Evolutionary conservation across 2,113 vertebrate species (phyloP).

Genomic region (Sakesphorus luctuosus): DNA sequence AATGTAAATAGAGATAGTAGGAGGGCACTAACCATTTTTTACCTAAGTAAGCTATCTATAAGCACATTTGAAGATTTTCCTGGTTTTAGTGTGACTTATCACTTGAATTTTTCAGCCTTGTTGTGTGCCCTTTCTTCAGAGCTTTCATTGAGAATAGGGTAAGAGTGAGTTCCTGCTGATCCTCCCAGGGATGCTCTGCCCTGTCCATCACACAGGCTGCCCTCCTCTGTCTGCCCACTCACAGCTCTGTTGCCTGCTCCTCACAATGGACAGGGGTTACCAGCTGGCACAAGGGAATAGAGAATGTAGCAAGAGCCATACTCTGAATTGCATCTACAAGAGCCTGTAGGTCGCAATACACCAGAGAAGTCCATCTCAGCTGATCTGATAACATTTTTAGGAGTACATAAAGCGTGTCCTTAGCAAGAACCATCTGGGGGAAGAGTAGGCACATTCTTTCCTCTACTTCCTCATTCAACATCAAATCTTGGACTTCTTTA

Average conservation of each 20-base stretch:
- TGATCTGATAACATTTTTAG: background rate
- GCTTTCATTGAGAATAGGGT: background rate
- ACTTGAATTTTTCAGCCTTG: background rate
- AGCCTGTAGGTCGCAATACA: background rate
- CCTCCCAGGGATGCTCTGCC: accelerated
- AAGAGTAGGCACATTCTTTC: background rate
- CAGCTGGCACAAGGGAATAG: background rate
- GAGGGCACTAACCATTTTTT: background rate
- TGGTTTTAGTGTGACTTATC: background rate
- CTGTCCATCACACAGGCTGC: background rate
- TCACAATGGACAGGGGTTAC: background rate
- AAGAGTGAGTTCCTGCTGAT: background rate
- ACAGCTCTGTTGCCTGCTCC: background rate
- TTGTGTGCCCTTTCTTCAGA: background rate
- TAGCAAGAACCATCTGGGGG: background rate
- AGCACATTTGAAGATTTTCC: background rate
- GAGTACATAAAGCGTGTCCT: background rate
- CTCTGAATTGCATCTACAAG: background rate
- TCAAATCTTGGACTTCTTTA: background rate
- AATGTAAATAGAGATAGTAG: background rate
- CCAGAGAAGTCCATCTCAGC: background rate
- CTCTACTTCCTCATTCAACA: background rate
- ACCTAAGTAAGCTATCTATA: background rate
- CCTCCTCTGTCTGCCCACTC: background rate
- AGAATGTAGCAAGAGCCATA: background rate